Evolutionary conservation across 1,140 invertebrate species (phyloP), one percentile per base, ranked within the genome.

Genomic region (Gryllus bimaculatus): DNA sequence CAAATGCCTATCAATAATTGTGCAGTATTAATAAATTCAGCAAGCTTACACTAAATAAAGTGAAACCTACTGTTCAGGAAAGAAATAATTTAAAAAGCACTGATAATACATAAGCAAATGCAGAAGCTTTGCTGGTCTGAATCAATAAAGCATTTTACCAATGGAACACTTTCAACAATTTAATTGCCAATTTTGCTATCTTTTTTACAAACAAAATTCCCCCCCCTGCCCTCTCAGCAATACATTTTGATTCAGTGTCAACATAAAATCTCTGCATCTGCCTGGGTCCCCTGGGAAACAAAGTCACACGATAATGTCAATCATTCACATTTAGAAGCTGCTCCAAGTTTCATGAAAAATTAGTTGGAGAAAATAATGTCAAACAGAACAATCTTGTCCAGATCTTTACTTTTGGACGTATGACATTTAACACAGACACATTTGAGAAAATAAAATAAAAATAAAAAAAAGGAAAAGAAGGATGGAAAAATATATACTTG

Each of bases 31-130:
- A 13, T 66, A 66, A 66, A 66, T 66, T 66, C 54, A 20, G 74
- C 10, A 75, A 75, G 74, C 47, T 75, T 75, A 20, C n/a, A 47
- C 74, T 26, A 75, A 26, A 10, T 12, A 75, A 75, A 75, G 74
- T 26, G 47, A 75, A 75, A 12, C 13, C 74, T 26, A 26, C 20
- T 26, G 8, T 75, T 26, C 10, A 13, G 47, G n/a, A 47, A 21
- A 26, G 13, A 47, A 75, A 13, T 75, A 75, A 75, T 75, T 75
- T 75, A 26, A 75, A 26, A 75, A 75, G 47, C 47, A 75, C 74
- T 75, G 74, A 66, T 66, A 66, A 66, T 66, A 66, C 54, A 66
- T 66, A 66, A 66, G 54, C 54, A 66, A 66, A 66, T 66, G 54
- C 54, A 66, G 54, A 66, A 66, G 54, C 54, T 66, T 66, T 66